A percentile compares a stretch with the other conserved stretches of the same genome.
phyloP scores from a whole-genome alignment of 2,888 invertebrate species.

The Amblyteles armatorius region DNA sequence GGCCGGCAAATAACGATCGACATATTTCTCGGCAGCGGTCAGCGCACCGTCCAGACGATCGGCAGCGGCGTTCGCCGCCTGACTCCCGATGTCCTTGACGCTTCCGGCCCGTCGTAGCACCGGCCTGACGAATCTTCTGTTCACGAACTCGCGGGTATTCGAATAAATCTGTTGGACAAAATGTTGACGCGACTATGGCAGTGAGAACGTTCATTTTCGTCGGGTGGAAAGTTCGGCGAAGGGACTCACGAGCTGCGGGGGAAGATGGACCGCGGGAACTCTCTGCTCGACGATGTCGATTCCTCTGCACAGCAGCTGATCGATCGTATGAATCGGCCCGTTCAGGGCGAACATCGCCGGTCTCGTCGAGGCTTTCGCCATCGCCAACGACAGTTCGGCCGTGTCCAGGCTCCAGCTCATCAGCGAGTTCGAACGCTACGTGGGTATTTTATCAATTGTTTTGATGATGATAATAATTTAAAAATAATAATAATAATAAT shows the following conservation, averaged over 20 bases:
- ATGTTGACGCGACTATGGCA: background rate
- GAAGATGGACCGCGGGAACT: slow-evolving; percentile 93
- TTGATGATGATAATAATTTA: background rate
- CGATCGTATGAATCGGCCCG: slow-evolving; percentile 90
- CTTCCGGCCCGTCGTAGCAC: slow-evolving; percentile 93
- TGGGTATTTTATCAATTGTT: slow-evolving; percentile 9
- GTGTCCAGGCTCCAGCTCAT: slow-evolving; percentile 91
- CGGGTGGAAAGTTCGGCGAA: background rate
- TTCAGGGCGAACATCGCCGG: slow-evolving; percentile 89
- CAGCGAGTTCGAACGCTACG: slow-evolving; percentile 89
- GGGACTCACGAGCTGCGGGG: slow-evolving; percentile 92
- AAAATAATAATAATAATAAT: background rate
- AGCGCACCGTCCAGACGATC: slow-evolving; percentile 91
- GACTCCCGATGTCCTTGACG: slow-evolving; percentile 92
- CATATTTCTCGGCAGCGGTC: slow-evolving; percentile 92
- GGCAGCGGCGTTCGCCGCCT: slow-evolving; percentile 91
- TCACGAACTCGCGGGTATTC: slow-evolving; percentile 92
- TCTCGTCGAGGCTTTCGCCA: slow-evolving; percentile 90
- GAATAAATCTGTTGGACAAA: slow-evolving; percentile 88
- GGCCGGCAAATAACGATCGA: slow-evolving; percentile 92
- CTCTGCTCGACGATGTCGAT: slow-evolving; percentile 94
- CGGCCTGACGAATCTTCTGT: slow-evolving; percentile 87
- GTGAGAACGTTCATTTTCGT: background rate
- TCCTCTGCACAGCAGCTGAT: slow-evolving; percentile 92
- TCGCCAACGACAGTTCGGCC: slow-evolving; percentile 91